A percentile compares a stretch with the other conserved stretches of the same genome.
phyloP scores from a whole-genome alignment of 2,888 invertebrate species.

The Sarcophaga carnaria region DNA sequence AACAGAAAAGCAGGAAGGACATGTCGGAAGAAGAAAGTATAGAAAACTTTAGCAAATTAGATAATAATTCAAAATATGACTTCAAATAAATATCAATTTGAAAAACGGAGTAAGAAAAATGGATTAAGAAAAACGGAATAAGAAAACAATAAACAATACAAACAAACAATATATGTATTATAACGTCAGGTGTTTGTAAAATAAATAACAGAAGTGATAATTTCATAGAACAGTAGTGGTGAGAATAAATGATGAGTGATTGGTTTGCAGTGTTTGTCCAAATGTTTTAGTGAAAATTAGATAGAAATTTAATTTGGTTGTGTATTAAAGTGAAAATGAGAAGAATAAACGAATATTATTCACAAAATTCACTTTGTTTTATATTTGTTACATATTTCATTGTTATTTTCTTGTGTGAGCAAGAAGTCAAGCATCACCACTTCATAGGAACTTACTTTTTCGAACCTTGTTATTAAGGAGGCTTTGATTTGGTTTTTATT shows the following conservation, averaged over 20 bases:
- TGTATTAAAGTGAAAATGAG: constrained; percentile 44
- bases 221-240: background rate
- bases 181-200: background rate
- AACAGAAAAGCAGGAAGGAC: background rate
- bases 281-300: constrained; percentile 4
- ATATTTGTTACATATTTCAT: background rate
- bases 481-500: constrained; percentile 40
- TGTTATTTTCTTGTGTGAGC: background rate
- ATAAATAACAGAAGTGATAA: background rate
- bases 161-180: background rate
- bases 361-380: constrained; percentile 31
- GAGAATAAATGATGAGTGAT: background rate
- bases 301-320: constrained; percentile 1
- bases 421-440: constrained; percentile 11
- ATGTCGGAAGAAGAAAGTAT: background rate
- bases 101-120: background rate
- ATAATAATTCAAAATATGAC: background rate
- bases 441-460: constrained; percentile 64
- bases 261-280: background rate
- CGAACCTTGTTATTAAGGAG: constrained; percentile 49
- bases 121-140: background rate
- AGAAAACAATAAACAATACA: too few relatives aligned
- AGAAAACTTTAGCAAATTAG: background rate
- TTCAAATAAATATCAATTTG: background rate
- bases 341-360: constrained; percentile 47